These are phyloP conservation scores for Augochlorella aurata DNA, from an alignment of 2,888 invertebrate genomes.

Conservation along the genomic window DNA sequence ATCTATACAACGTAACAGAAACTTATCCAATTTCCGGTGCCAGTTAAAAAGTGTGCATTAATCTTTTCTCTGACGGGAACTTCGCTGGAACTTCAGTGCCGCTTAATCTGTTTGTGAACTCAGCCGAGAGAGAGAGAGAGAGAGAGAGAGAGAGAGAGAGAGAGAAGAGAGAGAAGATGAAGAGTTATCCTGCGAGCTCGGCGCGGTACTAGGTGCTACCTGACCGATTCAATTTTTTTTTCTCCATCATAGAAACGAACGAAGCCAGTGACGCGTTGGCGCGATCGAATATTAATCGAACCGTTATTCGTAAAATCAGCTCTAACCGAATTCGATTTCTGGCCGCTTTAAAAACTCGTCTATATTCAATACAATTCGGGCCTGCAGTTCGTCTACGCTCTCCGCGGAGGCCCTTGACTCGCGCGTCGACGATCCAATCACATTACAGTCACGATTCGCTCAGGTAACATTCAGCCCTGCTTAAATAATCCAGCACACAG, in stretches of 20 bases:
- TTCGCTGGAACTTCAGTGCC: slow-evolving; percentile 19
- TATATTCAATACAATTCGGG: slow-evolving; percentile 7
- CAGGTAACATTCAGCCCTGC: slow-evolving; percentile 17
- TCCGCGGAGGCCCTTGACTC: background rate
- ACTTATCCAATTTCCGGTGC: slow-evolving; percentile 46
- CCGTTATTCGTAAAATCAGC: background rate
- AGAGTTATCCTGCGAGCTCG: background rate
- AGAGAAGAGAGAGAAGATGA: background rate
- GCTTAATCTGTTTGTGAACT: slow-evolving; percentile 30
- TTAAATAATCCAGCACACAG: slow-evolving; percentile 21
- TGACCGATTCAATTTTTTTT: slow-evolving; percentile 24
- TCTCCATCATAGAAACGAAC: slow-evolving; percentile 17
- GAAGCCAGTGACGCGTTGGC: background rate
- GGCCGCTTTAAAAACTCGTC: background rate
- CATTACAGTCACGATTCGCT: slow-evolving; percentile 14
- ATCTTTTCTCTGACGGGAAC: slow-evolving; percentile 37
- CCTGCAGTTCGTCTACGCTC: background rate
- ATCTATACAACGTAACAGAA: slow-evolving; percentile 28
- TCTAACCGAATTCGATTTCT: background rate
- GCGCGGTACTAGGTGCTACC: background rate
- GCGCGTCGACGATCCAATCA: slow-evolving; percentile 9
- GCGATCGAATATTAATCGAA: slow-evolving; percentile 5
- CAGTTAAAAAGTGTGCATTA: slow-evolving; percentile 44
- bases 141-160: slow-evolving; percentile 17
- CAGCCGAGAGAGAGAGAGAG: slow-evolving; percentile 6